Conservation (phyloP, 2,113 vertebrate species). For the Mirounga angustirostris region DNA sequence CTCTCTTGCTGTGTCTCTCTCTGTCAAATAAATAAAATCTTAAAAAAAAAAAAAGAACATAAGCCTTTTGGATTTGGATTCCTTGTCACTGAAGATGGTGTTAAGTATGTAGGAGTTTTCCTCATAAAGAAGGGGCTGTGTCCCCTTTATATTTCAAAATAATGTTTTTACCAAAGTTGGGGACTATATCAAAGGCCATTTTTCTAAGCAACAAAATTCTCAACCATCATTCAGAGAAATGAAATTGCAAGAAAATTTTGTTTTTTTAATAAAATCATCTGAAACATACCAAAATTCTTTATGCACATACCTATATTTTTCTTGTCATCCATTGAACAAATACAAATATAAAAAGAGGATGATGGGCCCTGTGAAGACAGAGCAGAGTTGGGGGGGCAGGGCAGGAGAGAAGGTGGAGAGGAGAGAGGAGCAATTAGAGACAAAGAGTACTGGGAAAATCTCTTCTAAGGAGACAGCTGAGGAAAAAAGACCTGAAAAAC, state of each 20-base stretch:
- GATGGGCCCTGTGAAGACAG: not conserved
- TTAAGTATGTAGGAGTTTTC: not conserved
- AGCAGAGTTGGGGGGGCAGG: not conserved
- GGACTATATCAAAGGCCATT: not conserved
- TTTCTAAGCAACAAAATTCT: not conserved
- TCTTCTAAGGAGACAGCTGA: not conserved
- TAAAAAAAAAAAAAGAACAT: not conserved
- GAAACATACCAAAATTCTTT: not conserved
- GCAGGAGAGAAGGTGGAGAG: not conserved
- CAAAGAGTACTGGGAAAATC: not conserved
- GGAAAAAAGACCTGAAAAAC: not conserved
- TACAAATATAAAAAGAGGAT: not conserved
- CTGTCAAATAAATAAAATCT: too few relatives aligned
- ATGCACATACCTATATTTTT: not conserved
- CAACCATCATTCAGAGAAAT: not conserved
- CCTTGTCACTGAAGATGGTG: not conserved
- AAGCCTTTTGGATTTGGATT: not conserved
- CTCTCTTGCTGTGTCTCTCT: too few relatives aligned
- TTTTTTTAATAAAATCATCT: slow-evolving; percentile 20
- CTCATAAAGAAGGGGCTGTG: not conserved
- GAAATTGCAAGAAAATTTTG: not conserved
- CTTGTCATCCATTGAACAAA: not conserved
- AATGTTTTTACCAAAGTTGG: not conserved
- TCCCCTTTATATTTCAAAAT: slow-evolving; percentile 20
- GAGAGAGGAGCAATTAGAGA: not conserved